Evolutionary conservation across 2,797 vertebrate species (phyloP), one percentile per base, ranked within the genome.

Genomic region (Micrastur ruficollis): DNA sequence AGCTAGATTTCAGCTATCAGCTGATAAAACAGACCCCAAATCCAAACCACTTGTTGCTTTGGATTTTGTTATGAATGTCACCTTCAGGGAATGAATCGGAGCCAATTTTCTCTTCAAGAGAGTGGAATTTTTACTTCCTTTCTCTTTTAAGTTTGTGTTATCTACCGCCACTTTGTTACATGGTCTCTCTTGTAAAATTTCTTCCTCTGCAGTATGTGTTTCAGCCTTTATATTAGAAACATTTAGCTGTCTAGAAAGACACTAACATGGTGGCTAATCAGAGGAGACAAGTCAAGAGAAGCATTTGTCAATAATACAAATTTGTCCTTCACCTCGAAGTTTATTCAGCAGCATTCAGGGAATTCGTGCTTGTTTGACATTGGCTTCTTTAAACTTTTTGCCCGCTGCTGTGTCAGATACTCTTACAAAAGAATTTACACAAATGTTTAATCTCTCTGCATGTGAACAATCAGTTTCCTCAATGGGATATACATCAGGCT

Each of bases 1-100:
- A 90, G 89, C 36, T 47, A 68, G 85, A 83, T 82, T 86, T 94
- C 78, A 94, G 1, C 75, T 90, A 42, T 96, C 95, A 95, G 91
- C 90, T 85, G 93, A 92, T 95, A 96, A 96, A 96, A 96, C 88
- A 88, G 84, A 65, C 56, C 44, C 74, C 93, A 96, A 96, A 95
- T 89, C 68, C 82, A 93, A 97, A 95, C 86, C 95, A 95, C 92
- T 95, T 89, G 83, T 61, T 94, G 67, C 75, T 59, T 85, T 92
- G 75, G 78, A 25, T 53, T 87, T 65, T 73, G 52, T 82, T 95
- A 12, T 31, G 62, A 81, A 32, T 56, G 81, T 96, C 93, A 92
- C 92, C 91, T 94, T 74, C 88, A 70, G 82, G 95, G 89, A 82
- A 34, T 27, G 94, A 86, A 56, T 65, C 49, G 1, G 85, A 94